Base-by-base conservation (phyloP, 2,888 invertebrate species). In the Ptilodon capucinus region DNA sequence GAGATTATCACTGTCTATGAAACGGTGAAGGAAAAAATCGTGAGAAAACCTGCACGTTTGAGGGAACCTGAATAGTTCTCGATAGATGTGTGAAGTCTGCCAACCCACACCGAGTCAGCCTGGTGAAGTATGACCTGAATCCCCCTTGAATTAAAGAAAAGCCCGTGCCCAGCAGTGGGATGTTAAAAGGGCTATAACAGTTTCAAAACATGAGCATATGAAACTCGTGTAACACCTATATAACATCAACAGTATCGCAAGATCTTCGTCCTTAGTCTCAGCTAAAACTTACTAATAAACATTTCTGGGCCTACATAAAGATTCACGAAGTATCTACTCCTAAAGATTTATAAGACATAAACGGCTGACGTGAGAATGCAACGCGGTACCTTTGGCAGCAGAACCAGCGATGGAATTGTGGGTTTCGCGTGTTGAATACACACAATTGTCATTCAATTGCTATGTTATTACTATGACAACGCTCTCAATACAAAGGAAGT, bases 341-440 rank as follows among this genome's bases (percentile, higher is more conserved):
- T 14, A 14, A 32, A 32, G 32, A 35, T 35, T 38, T 38, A 19
- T 38, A 19, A 2, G n/a, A 18, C 38, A 13, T 11, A 13, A 38
- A n/a, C 13, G 19, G 17, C 38, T 6, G 19, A 38, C 4, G 13
- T 16, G 19, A 9, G 19, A 19, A 19, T 13, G 17, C 2, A 35
- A 17, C 35, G 19, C 32, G 9, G 35, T 41, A 44, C 48, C 51
- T 53, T 64, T 61, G 60, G 52, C 60, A 59, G 23, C 11, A 6
- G 21, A 43, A 8, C 17, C 25, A 16, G 34, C 34, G 18, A 41
- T 35, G 14, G n/a, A 38, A 38, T 19, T 19, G 38, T 38, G 38
- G 19, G 4, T 17, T 3, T 6, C 18, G 19, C 5, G 19, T 38
- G 19, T 19, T 19, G 14, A 32, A 2, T n/a, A 13, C 14, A 36